Evolutionary conservation across 2,797 vertebrate genomes (phyloP).

Genomic region (Caiman crocodilus): DNA sequence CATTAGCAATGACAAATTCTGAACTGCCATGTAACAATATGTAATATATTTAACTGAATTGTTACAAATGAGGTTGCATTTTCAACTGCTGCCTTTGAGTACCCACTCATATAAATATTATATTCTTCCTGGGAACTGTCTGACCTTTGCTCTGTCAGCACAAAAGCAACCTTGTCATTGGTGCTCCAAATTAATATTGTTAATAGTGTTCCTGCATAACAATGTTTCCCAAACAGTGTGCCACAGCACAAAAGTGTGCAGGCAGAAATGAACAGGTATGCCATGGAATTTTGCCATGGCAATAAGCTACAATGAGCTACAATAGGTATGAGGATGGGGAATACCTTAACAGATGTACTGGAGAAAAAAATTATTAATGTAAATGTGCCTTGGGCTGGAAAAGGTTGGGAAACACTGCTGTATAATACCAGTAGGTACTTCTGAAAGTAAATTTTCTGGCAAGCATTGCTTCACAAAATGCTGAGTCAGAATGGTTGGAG

Average conservation of each 20-base stretch:
- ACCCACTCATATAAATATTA: conserved; percentile 35
- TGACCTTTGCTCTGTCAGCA: conserved; percentile 12
- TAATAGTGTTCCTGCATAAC: conserved; percentile 64
- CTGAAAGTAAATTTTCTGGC: conserved; percentile 59
- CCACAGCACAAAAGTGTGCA: too few relatives aligned
- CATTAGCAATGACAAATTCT: background rate
- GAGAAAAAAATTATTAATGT: too few relatives aligned
- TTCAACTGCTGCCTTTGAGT: conserved; percentile 11
- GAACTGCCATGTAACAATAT: background rate
- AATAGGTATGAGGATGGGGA: too few relatives aligned
- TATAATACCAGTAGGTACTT: conserved; percentile 56
- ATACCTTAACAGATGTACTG: too few relatives aligned
- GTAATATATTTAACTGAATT: conserved; percentile 4
- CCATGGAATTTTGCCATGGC: too few relatives aligned
- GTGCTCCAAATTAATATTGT: conserved; percentile 39
- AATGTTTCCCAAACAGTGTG: too few relatives aligned
- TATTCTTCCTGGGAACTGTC: conserved; percentile 34
- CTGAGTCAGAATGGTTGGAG: conserved; percentile 64
- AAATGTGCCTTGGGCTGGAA: too few relatives aligned
- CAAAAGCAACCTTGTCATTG: conserved; percentile 32
- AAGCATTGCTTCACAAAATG: conserved; percentile 51
- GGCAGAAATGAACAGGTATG: too few relatives aligned
- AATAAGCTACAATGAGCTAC: too few relatives aligned
- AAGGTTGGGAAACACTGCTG: too few relatives aligned
- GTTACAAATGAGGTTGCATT: background rate